These are phyloP conservation scores for Petroica traversi DNA, from an alignment of 2,113 vertebrate genomes.

Conservation along the genomic window DNA sequence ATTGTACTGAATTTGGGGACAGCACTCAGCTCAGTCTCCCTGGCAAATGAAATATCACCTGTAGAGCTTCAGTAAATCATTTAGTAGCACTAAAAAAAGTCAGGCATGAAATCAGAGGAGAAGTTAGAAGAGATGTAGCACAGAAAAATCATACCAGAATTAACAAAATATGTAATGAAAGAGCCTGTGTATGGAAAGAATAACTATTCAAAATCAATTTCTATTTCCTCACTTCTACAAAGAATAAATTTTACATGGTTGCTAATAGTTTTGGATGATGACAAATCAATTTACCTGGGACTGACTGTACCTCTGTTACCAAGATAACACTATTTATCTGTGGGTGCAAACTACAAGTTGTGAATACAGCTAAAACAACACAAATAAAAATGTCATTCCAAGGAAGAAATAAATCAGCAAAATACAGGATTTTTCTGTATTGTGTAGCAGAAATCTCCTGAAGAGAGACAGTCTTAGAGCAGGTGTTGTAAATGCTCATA, in stretches of 20 bases:
- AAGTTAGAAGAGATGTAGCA: conserved; percentile 69
- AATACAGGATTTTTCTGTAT: neutral
- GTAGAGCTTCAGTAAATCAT: conserved; percentile 65
- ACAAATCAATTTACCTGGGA: neutral
- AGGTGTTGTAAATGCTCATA: neutral
- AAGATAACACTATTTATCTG: neutral
- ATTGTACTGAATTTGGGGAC: conserved; percentile 42
- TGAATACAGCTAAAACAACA: neutral
- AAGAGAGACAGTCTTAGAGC: neutral
- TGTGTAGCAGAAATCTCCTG: neutral
- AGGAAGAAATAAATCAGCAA: neutral
- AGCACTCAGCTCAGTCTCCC: conserved; percentile 31
- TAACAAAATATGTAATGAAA: conserved; percentile 71
- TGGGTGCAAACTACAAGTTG: neutral
- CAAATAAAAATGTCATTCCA: neutral
- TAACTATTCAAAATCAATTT: conserved; percentile 12
- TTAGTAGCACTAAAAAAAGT: conserved; percentile 53
- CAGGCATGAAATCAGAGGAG: conserved; percentile 53
- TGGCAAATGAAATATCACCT: conserved; percentile 68
- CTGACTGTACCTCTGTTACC: neutral
- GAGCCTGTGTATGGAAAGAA: conserved; percentile 38
- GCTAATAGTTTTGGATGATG: neutral
- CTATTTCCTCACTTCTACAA: neutral
- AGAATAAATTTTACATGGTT: neutral
- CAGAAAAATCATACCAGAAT: conserved; percentile 71